These are phyloP conservation scores for Torymus aiolomorphi DNA, from an alignment of 2,888 invertebrate species.

Conservation along the genomic window DNA sequence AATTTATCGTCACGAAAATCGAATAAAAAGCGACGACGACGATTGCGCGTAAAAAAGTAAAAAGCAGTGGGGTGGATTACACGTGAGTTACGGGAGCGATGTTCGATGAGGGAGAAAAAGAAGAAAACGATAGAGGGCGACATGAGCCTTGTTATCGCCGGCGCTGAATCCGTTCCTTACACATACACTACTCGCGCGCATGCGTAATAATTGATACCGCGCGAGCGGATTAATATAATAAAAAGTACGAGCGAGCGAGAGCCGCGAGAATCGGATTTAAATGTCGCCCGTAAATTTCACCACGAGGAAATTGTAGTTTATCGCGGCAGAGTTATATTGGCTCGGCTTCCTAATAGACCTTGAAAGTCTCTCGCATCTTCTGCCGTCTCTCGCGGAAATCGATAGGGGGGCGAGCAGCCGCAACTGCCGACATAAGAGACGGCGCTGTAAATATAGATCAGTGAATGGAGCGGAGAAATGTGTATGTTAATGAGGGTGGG, in stretches of 20 bases:
- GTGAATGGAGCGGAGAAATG: neutral
- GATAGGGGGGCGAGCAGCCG: too few species aligned
- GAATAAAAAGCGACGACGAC: neutral
- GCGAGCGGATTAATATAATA: neutral
- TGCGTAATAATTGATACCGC: constrained; percentile 29
- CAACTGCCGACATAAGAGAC: neutral
- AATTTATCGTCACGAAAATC: constrained; percentile 1
- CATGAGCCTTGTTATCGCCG: constrained; percentile 33
- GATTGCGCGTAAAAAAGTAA: too few species aligned
- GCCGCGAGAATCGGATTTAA: constrained; percentile 38
- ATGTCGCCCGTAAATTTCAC: constrained; percentile 24
- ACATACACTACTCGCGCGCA: neutral
- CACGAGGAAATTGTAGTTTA: constrained; percentile 26
- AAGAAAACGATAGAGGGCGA: constrained; percentile 6
- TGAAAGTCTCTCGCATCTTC: neutral
- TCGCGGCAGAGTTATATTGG: constrained; percentile 12
- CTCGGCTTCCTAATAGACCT: too few species aligned
- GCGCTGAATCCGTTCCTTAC: constrained; percentile 1
- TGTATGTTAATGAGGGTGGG: constrained; percentile 18
- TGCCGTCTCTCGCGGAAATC: too few species aligned
- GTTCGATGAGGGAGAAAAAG: constrained; percentile 22
- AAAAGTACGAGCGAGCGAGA: neutral
- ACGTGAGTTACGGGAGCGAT: constrained; percentile 25
- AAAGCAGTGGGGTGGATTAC: neutral
- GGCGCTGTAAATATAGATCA: constrained; percentile 13